phyloP scores from a whole-genome alignment of 2,797 vertebrate species.

The Falco naumanni region DNA sequence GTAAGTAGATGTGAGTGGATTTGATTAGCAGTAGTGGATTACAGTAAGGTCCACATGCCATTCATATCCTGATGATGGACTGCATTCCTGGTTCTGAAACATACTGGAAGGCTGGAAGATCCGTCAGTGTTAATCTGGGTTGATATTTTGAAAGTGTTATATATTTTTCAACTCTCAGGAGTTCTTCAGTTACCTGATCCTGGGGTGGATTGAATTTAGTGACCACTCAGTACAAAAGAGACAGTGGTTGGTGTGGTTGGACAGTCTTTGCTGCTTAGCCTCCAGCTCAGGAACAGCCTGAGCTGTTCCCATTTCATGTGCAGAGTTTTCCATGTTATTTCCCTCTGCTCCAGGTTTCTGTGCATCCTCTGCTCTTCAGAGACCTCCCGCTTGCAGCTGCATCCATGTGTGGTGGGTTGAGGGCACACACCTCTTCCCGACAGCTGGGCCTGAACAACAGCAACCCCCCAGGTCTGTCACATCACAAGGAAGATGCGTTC shows the following conservation, averaged over 20 bases:
- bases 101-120: background rate
- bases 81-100: background rate
- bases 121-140: background rate
- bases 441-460: background rate
- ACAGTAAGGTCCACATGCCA: rapidly evolving
- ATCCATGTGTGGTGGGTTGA: rapidly evolving
- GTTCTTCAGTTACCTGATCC: background rate
- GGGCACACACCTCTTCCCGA: background rate
- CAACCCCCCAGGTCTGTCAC: background rate
- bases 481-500: background rate
- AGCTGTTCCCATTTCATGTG: rapidly evolving
- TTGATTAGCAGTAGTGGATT: background rate
- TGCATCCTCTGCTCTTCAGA: background rate
- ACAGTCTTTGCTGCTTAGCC: background rate
- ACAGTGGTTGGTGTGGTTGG: background rate
- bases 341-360: background rate
- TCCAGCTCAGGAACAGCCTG: background rate
- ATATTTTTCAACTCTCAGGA: background rate
- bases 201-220: background rate
- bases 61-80: background rate
- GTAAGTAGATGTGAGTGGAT: rapidly evolving
- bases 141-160: background rate
- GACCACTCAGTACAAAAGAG: too few species aligned
- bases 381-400: rapidly evolving
- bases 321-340: rapidly evolving